phyloP scores from a whole-genome alignment of 2,797 vertebrate species.

The Sparidentex hasta region DNA sequence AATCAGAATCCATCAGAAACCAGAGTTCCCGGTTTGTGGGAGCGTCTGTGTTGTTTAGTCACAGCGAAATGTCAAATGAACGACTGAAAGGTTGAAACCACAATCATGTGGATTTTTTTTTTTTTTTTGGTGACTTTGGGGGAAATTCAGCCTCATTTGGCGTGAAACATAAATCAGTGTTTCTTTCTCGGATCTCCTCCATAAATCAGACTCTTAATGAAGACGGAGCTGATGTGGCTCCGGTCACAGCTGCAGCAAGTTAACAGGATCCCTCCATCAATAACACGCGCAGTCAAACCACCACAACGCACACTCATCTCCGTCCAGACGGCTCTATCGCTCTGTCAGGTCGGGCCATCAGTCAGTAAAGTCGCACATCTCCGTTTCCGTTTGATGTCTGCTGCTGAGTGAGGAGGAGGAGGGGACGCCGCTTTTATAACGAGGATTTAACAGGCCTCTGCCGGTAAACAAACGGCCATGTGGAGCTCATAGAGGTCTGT shows the following conservation, averaged over 20 bases:
- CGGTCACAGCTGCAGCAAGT: constrained; percentile 76
- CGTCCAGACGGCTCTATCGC: constrained; percentile 67
- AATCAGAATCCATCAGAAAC: background rate
- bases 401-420: constrained; percentile 24
- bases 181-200: constrained; percentile 21
- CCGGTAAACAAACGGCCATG: constrained; percentile 67
- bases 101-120: constrained; percentile 6
- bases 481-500: constrained; percentile 57
- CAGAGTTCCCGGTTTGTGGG: background rate
- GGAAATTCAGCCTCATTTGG: constrained; percentile 35
- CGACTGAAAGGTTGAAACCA: constrained; percentile 3
- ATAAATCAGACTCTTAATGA: constrained; percentile 72
- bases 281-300: constrained; percentile 51
- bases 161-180: constrained; percentile 51
- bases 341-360: constrained; percentile 51
- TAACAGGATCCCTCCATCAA: constrained; percentile 69
- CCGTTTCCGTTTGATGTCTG: constrained; percentile 70
- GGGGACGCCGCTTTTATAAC: constrained; percentile 31
- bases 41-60: constrained; percentile 49
- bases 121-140: constrained; percentile 7
- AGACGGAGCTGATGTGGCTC: constrained; percentile 58
- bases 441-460: constrained; percentile 58
- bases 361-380: constrained; percentile 72
- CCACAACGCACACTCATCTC: constrained; percentile 53
- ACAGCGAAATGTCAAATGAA: constrained; percentile 1